Evolutionary conservation across 2,113 vertebrate genomes (phyloP), one percentile per base, ranked within the genome.

Genomic region (Ondatra zibethicus): DNA sequence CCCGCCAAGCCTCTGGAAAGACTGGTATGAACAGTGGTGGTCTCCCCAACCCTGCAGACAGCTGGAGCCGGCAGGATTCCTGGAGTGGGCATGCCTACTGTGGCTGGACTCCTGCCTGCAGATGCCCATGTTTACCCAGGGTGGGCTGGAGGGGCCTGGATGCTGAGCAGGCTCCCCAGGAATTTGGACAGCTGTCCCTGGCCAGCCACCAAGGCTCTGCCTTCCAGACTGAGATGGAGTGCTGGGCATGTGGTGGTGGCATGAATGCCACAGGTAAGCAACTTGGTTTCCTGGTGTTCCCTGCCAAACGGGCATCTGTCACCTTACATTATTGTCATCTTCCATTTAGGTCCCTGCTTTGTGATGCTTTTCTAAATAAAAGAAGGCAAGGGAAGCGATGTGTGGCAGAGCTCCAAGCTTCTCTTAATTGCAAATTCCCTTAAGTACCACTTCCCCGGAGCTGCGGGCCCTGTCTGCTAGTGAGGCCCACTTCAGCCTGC

Each of bases 381-480:
- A 94, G 77, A 66, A 94, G 58, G 78, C 39, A 82, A 84, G 92
- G 89, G 75, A 97, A 93, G 97, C 89, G 29, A 75, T 95, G 92
- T 81, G 88, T 97, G 98, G 97, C 96, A 95, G 92, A 82, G 52
- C 92, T 97, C 97, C 98, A 97, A 91, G 97, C 93, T 97, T 92
- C 93, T 95, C 97, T 96, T 97, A 97, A 97, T 97, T 98, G 96
- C 98, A 97, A 96, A 96, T 97, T 97, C 96, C 95, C 95, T 96
- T 92, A 97, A 97, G 98, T 93, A 94, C 94, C 93, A 80, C 96
- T 97, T 96, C 93, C 86, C 96, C 31, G 72, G 96, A 86, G 97
- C 96, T 93, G 4, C 70, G 19, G 92, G 72, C 85, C 84, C 84
- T 93, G 87, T 63, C 93, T 94, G 93, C 90, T 96, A 95, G 94